phyloP scores from a whole-genome alignment of 2,113 vertebrate genomes.

The Stegostoma tigrinum region DNA sequence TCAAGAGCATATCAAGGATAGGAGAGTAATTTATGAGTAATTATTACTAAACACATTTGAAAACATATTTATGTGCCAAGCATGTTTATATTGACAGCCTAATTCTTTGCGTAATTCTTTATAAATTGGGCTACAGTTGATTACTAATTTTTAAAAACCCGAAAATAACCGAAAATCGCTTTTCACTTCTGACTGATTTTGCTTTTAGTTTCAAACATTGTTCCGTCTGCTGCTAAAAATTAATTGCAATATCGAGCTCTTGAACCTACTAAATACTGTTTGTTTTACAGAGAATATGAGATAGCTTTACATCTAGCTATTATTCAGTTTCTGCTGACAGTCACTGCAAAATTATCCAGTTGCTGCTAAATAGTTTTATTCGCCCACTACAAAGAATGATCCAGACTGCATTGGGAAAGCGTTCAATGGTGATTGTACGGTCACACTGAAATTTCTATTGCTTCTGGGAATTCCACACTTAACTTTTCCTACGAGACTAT shows the following conservation, averaged over 20 bases:
- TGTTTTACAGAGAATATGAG: neutral
- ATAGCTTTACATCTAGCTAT: neutral
- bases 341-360: neutral
- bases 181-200: neutral
- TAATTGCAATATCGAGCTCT: neutral
- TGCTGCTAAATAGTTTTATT: neutral
- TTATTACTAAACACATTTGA: neutral
- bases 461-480: neutral
- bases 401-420: neutral
- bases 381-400: neutral
- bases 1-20: neutral
- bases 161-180: neutral
- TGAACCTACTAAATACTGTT: neutral
- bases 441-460: neutral
- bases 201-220: neutral
- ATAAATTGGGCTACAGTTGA: neutral
- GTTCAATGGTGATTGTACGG: neutral
- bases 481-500: neutral
- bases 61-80: neutral
- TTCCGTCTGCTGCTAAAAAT: neutral
- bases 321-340: neutral
- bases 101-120: neutral
- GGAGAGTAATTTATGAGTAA: neutral
- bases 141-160: neutral
- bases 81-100: neutral